Evolutionary conservation across 2,797 vertebrate species (phyloP), one percentile per base, ranked within the genome.

Genomic region (Erpetoichthys calabaricus): DNA sequence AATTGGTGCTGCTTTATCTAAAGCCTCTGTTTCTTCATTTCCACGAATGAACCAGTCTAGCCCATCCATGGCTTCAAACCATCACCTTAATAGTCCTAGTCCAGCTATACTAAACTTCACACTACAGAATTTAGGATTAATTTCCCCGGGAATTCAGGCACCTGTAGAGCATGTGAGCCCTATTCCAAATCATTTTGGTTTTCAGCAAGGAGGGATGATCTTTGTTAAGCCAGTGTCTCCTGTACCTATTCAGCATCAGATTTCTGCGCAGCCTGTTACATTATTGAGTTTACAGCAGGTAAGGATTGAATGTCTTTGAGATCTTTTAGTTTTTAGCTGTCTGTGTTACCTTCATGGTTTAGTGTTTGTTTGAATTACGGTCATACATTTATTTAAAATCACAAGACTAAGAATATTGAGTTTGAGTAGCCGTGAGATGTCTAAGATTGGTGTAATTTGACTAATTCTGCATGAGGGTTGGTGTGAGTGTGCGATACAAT

Each of bases 21-120:
- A 80, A 80, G 7, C 78, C 83, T 54, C 53, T 83, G 65, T 84
- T 83, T 42, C 85, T 1, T 80, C 85, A 0, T 71, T 83, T 3
- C 62, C 81, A 44, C 44, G 80, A 1, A 76, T 85, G 45, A 78
- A 61, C 62, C 65, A 55, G 57, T n/a, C 60, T 5, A 70, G 61
- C 58, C 63, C 75, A 0, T 63, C 72, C 46, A 64, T 74, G 45
- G n/a, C 8, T 7, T 64, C 72, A 0, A 65, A 75, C 62, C 83
- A 75, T 5, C 65, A 70, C 3, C 57, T 78, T 44, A 82, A 72
- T 59, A 86, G 78, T 57, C 89, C 88, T 5, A 89, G 86, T 60
- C 86, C 91, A 0, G 89, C 91, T 57, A 81, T 94, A 74, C 72
- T 94, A 58, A 95, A 93, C 81, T 92, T 98, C 65, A 92, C 91